A percentile compares a stretch with the other conserved stretches of the same genome.
Evolutionary conservation across 1,140 invertebrate genomes (phyloP).

Genomic region (Drosophila lacteicornis): DNA sequence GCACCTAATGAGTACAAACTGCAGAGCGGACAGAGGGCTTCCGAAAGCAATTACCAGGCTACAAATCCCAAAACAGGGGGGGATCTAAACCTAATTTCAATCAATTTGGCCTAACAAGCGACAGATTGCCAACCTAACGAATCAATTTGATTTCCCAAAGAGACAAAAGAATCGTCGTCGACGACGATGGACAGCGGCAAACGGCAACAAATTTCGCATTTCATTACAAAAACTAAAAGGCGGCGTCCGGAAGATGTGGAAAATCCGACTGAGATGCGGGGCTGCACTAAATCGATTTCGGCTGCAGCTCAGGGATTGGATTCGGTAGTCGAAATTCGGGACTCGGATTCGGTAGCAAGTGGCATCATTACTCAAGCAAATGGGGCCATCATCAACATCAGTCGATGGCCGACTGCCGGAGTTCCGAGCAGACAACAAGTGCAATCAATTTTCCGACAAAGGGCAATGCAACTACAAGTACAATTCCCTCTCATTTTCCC

Average conservation of each 20-base stretch:
- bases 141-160: slow-evolving; percentile 62
- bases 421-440: slow-evolving; percentile 61
- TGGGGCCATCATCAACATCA: slow-evolving; percentile 73
- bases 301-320: slow-evolving; percentile 15
- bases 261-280: slow-evolving; percentile 16
- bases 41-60: slow-evolving; percentile 57
- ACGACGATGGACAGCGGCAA: slow-evolving; percentile 23
- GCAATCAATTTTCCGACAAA: slow-evolving; percentile 70
- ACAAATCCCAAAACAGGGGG: slow-evolving; percentile 38
- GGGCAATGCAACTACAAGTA: slow-evolving; percentile 37
- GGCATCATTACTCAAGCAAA: slow-evolving; percentile 80
- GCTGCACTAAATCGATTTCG: slow-evolving; percentile 60
- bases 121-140: slow-evolving; percentile 77
- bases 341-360: slow-evolving; percentile 46
- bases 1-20: slow-evolving; percentile 38
- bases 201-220: slow-evolving; percentile 64
- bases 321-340: slow-evolving; percentile 2
- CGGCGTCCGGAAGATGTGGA: slow-evolving; percentile 41
- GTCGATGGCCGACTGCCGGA: slow-evolving; percentile 33
- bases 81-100: slow-evolving; percentile 72
- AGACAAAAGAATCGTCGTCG: slow-evolving; percentile 44
- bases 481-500: slow-evolving; percentile 6
- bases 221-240: slow-evolving; percentile 69
- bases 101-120: slow-evolving; percentile 77
- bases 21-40: slow-evolving; percentile 1